Evolutionary conservation across 1,140 invertebrate species (phyloP), one percentile per base, ranked within the genome.

Genomic region (Heliconius hermathena): DNA sequence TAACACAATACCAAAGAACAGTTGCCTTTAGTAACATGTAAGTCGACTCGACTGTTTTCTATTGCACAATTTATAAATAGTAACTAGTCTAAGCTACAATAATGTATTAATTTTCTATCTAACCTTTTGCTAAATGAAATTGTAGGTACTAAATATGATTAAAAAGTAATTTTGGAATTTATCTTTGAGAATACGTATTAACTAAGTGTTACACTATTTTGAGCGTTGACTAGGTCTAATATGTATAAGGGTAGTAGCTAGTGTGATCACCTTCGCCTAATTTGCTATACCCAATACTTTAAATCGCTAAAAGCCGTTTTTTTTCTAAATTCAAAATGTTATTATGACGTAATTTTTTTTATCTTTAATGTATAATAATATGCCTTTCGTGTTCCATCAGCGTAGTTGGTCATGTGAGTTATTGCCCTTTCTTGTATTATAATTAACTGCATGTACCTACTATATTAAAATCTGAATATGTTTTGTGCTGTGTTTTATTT

Each of bases 181-280:
- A 74, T 57, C 77, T 82, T 77, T 76, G 72, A 77, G 79, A 79
- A 78, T 81, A 81, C 70, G 9, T 78, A 72, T 79, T 80, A 66
- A 22, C 22, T 66, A 82, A 82, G 77, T 82, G 81, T 82, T 82
- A 79, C 76, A 72, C 71, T 81, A 78, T 81, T 46, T 73, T 66
- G 71, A 81, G 81, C 71, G 85, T 86, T 86, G 78, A 81, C 79
- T 86, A 86, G 85, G 81, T 86, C 74, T 84, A 84, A 85, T 80
- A 81, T 83, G 5, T 52, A 72, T 81, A 75, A 81, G 60, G 60
- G 60, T 16, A 66, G 60, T 66, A 66, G 60, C 60, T 29, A 66
- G 13, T 66, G n/a, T 66, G 60, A 29, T 16, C 60, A 16, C 0
- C 22, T 26, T 66, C 60, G 26, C 60, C 22, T 13, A 29, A 66